Conservation (phyloP, 2,888 invertebrate genomes). For the Heterodera filipjevi region DNA sequence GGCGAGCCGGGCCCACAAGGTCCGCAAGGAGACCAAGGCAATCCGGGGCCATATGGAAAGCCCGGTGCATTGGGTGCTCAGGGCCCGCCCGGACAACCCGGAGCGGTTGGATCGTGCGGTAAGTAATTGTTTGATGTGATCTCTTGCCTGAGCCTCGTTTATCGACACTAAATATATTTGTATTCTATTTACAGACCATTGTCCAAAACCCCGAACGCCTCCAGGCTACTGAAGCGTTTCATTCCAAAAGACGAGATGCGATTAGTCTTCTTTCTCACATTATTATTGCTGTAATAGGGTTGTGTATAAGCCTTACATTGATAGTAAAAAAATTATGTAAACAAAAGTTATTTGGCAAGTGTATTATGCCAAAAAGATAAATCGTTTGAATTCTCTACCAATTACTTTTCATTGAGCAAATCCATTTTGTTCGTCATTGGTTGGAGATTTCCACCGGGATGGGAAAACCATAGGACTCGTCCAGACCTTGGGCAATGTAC, state of each 20-base stretch:
- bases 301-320: background rate
- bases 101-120: conserved; percentile 57
- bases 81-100: conserved; percentile 48
- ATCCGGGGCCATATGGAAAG: conserved; percentile 56
- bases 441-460: conserved; percentile 27
- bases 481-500: conserved; percentile 55
- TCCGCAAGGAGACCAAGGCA: conserved; percentile 61
- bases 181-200: conserved; percentile 14
- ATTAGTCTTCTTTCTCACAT: background rate
- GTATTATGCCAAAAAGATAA: background rate
- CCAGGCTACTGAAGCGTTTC: conserved; percentile 53
- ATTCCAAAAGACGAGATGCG: background rate
- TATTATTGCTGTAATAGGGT: background rate
- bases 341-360: background rate
- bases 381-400: background rate
- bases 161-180: background rate
- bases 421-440: conserved; percentile 7
- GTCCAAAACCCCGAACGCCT: conserved; percentile 53
- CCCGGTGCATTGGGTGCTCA: conserved; percentile 50
- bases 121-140: conserved; percentile 32
- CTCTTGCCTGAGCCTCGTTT: background rate
- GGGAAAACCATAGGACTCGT: conserved; percentile 17
- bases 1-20: conserved; percentile 56
- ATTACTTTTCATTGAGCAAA: background rate
- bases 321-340: too few species aligned